Base-by-base conservation (phyloP, 2,888 invertebrate genomes). In the Tenodera sinensis region DNA sequence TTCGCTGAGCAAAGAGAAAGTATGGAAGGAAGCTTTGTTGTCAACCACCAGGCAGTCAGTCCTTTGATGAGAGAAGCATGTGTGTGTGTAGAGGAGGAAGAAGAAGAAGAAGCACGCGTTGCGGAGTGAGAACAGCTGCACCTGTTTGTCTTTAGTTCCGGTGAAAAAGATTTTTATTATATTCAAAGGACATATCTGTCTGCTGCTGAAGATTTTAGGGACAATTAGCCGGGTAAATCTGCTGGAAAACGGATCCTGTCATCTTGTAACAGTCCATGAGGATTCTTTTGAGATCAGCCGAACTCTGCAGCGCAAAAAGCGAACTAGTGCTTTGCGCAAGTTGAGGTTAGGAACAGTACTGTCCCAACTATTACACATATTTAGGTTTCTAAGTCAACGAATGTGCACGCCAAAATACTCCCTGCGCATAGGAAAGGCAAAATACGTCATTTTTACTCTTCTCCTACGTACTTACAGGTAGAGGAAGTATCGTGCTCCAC, bases 131-230 rank as follows among this genome's bases (percentile, higher is more conserved):
- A 1, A 47, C 12, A 3, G 47, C 27, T 83, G 15, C 87, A 87
- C 87, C 87, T 87, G 87, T 83, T 87, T 87, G 83, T 81, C 82
- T 34, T 82, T 34, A 87, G 87, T 83, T 83, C 87, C 82, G 82
- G 34, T 27, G 54, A 71, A 71, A 42, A n/a, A 54, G 7, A 42
- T n/a, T 27, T 34, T 87, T 34, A 34, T 87, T 87, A 87, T 87
- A 71, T 87, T 87, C 87, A 87, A 87, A 87, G 83, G 83, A 82
- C 34, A 3, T 87, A 83, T 14, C 47, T 47, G 85, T 14, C 30
- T 86, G 81, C 86, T 81, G 81, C 81, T 81, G 81, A 86, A 81
- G 34, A 83, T 87, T 87, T 87, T 87, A 81, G 42, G 87, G 83
- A 83, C 83, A 83, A 87, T 87, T 87, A 87, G 42, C n/a, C 28